A percentile compares a stretch with the other conserved stretches of the same genome.
phyloP scores from a whole-genome alignment of 2,888 invertebrate species.

The Acleris laterana region DNA sequence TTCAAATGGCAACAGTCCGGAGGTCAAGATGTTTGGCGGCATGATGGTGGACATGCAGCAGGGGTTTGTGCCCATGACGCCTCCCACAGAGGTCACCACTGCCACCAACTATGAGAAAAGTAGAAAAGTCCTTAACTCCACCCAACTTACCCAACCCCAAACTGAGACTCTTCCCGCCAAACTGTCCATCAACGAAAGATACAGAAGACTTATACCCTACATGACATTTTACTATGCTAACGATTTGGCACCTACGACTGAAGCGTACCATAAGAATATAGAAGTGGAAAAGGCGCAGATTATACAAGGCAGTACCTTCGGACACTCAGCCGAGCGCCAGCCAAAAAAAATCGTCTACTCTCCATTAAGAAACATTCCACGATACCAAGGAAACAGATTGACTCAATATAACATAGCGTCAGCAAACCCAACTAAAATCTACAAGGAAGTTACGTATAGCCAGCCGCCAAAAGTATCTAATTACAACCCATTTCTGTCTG shows the following conservation, averaged over 20 bases:
- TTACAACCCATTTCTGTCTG: constrained; percentile 57
- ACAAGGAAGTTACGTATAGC: constrained; percentile 64
- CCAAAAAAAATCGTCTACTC: constrained; percentile 65
- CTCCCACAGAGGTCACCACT: constrained; percentile 46
- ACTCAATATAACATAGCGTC: constrained; percentile 78
- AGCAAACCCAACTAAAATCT: constrained; percentile 73
- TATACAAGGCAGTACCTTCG: constrained; percentile 58
- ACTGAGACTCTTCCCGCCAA: no score
- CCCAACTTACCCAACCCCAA: constrained; percentile 52
- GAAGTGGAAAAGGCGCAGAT: constrained; percentile 77
- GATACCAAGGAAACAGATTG: constrained; percentile 77
- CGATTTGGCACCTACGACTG: constrained; percentile 77
- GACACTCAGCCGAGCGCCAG: constrained; percentile 54
- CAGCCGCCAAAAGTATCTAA: constrained; percentile 55
- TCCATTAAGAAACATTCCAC: constrained; percentile 69
- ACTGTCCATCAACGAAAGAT: constrained; percentile 86
- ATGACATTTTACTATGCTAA: constrained; percentile 91
- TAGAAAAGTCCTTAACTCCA: constrained; percentile 52
- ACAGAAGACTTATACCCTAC: constrained; percentile 91
- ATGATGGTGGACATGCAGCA: constrained; percentile 67
- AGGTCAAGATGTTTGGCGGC: constrained; percentile 72
- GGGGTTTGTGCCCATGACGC: constrained; percentile 60
- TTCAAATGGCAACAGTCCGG: constrained; percentile 80
- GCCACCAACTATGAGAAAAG: constrained; percentile 53
- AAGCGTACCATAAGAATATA: constrained; percentile 58